Evolutionary conservation across 2,888 invertebrate species (phyloP).

Genomic region (Platycheirus albimanus): DNA sequence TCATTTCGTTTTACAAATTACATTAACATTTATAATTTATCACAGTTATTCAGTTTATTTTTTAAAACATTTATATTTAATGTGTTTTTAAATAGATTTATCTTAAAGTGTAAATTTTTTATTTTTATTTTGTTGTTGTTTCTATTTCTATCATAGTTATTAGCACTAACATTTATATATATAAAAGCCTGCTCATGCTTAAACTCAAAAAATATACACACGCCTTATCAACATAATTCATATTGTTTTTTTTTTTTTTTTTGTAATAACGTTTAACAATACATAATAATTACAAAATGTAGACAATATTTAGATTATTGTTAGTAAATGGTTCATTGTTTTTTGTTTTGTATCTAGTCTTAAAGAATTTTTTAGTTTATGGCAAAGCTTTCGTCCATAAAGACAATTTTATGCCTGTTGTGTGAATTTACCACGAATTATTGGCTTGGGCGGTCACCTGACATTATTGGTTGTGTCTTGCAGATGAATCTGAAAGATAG

Average conservation of each 20-base stretch:
- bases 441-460: conserved; percentile 66
- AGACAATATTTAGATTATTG: conserved; percentile 64
- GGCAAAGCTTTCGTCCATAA: conserved; percentile 63
- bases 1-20: conserved; percentile 18
- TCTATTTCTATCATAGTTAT: conserved; percentile 29
- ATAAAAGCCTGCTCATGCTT: conserved; percentile 69
- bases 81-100: conserved; percentile 41
- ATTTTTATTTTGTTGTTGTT: conserved; percentile 21
- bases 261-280: conserved; percentile 41
- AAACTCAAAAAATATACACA: conserved; percentile 71
- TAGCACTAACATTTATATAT: conserved; percentile 66
- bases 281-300: conserved; percentile 64
- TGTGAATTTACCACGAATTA: conserved; percentile 56
- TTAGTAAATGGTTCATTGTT: conserved; percentile 52
- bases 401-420: conserved; percentile 66
- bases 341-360: conserved; percentile 47
- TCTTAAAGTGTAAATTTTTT: conserved; percentile 55
- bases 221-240: conserved; percentile 33
- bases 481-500: conserved; percentile 48
- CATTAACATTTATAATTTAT: conserved; percentile 73
- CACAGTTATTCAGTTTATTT: conserved; percentile 74
- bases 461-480: conserved; percentile 60
- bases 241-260: conserved; percentile 13
- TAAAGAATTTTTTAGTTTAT: conserved; percentile 48
- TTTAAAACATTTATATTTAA: conserved; percentile 64